Conservation (phyloP, 2,113 vertebrate species). For the Mirza zaza region DNA sequence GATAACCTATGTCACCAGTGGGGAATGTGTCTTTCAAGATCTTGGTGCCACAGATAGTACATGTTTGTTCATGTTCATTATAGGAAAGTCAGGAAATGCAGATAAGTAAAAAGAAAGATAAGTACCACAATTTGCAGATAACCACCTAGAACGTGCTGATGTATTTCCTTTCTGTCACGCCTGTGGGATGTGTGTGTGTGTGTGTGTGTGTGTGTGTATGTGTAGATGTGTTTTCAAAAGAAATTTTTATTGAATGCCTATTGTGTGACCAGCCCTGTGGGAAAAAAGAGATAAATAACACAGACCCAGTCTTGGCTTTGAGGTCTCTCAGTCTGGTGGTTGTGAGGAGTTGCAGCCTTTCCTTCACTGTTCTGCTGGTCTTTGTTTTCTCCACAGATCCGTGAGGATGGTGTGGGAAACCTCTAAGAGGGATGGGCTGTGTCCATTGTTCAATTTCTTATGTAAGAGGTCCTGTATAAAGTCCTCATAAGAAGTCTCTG, state of each 20-base stretch:
- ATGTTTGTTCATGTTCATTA: not conserved
- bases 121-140: not conserved
- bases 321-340: not conserved
- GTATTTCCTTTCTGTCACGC: not conserved
- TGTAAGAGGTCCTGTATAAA: not conserved
- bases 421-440: accelerated
- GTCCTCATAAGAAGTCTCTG: not conserved
- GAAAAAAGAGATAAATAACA: not conserved
- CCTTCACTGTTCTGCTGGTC: too few species aligned
- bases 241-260: not conserved
- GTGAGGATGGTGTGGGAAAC: too few species aligned
- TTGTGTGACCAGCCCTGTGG: not conserved
- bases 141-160: not conserved
- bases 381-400: not conserved
- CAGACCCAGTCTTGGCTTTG: not conserved
- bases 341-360: accelerated
- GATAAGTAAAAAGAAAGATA: not conserved
- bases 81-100: not conserved
- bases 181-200: too few species aligned
- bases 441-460: not conserved
- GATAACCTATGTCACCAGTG: too few species aligned
- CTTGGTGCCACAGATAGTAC: not conserved
- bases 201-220: too few species aligned
- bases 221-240: not conserved
- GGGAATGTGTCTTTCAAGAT: not conserved